phyloP scores from a whole-genome alignment of 2,888 invertebrate species.

The Oligia fasciuncula region DNA sequence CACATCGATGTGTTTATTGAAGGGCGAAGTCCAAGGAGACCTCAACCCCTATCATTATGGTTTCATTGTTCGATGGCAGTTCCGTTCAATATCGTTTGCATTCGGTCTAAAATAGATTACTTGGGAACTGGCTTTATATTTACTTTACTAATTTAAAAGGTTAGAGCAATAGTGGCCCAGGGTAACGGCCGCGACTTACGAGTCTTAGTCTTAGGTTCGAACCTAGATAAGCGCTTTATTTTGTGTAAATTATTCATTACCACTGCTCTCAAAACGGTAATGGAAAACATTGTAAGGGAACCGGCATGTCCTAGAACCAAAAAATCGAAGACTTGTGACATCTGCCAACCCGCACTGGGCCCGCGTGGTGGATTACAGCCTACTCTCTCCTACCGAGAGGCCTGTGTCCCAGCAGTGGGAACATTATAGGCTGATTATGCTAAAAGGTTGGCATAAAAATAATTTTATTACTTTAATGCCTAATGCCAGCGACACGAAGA shows the following conservation, averaged over 20 bases:
- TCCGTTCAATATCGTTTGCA: slow-evolving; percentile 14
- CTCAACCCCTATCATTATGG: slow-evolving; percentile 19
- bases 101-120: slow-evolving; percentile 22
- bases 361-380: no score
- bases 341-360: background rate
- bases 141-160: background rate
- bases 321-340: background rate
- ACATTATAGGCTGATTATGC: no score
- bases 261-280: background rate
- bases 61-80: slow-evolving; percentile 22
- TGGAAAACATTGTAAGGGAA: no score
- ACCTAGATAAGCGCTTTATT: background rate
- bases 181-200: background rate
- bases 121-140: background rate
- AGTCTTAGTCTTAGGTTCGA: background rate
- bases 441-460: background rate
- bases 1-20: slow-evolving; percentile 43
- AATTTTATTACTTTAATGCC: no score
- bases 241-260: background rate
- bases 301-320: background rate
- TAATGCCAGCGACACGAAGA: background rate
- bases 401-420: no score
- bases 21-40: slow-evolving; percentile 59
- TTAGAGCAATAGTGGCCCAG: background rate
- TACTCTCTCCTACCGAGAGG: no score